Evolutionary conservation across 2,113 vertebrate genomes (phyloP), one percentile per base, ranked within the genome.

Genomic region (Takifugu bimaculatus): DNA sequence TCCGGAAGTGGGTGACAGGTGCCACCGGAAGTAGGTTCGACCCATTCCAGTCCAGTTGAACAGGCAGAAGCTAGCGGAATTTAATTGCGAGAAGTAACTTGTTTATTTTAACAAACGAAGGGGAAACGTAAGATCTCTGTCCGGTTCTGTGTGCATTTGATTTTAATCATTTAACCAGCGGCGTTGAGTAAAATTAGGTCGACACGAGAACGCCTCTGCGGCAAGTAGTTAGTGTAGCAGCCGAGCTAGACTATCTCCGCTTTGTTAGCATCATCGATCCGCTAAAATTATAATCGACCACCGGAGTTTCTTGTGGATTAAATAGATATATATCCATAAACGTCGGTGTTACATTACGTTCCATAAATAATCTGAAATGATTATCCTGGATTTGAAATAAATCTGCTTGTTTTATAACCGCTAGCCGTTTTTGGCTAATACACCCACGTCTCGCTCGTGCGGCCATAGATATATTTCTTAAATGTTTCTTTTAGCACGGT

Each of bases 1-100:
- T 74, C 64, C 50, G 86, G 84, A 88, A 78, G 72, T 57, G 1
- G 42, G 63, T 26, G n/a, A 72, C 79, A 75, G 77, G 81, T 80
- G 70, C 76, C 49, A 56, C 74, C 12, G 82, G 85, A 87, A 84
- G 79, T 74, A 49, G 12, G 64, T 44, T 13, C 6, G 32, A 43
- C 6, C 20, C 45, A 48, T 54, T 43, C 50, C 53, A 44, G 28
- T 26, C 15, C 29, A 43, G 50, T 48, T 47, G 65, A 60, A 39
- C 2, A 28, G 57, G 7, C 35, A 48, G 64, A 68, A 64, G 75
- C 75, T 58, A 62, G 29, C 71, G 52, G 61, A 13, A 26, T 50
- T 14, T 42, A 26, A 35, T 14, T 50, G 32, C 51, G 12, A 10
- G 5, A 63, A 29, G 1, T 6, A 6, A 1, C 29, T 56, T 5